These are phyloP conservation scores for Pangasius djambal DNA, from an alignment of 2,797 vertebrate genomes.

Conservation along the genomic window DNA sequence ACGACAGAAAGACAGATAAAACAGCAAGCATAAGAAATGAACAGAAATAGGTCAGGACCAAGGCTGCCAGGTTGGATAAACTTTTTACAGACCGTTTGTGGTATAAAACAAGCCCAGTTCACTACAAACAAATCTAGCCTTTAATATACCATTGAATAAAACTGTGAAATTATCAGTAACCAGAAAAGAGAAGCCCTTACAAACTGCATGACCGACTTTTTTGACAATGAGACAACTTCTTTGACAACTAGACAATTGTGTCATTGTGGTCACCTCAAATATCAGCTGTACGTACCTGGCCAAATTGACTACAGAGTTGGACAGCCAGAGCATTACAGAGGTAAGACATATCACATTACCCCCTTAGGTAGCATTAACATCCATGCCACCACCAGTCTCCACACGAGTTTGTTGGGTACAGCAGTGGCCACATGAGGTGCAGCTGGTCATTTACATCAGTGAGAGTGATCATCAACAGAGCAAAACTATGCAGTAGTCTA, in stretches of 20 bases:
- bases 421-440: neutral
- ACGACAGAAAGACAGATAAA: conserved; percentile 8
- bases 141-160: neutral
- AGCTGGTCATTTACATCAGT: neutral
- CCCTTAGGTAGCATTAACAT: neutral
- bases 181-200: neutral
- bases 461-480: neutral
- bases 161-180: neutral
- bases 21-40: neutral
- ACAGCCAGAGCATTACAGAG: neutral
- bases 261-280: neutral
- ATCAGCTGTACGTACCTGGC: neutral
- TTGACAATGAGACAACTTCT: no score
- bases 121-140: neutral
- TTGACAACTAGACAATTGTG: neutral
- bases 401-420: neutral
- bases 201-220: neutral
- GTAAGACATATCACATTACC: neutral
- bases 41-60: neutral
- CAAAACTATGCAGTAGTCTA: neutral
- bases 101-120: neutral
- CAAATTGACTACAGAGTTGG: neutral
- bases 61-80: neutral
- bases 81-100: neutral
- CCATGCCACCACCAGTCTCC: neutral